Percentiles rank a stretch among this genome's conserved stretches.
These are phyloP conservation scores for Masnerella sp. DNA, from an alignment of 2,888 invertebrate species.

Conservation along the genomic window DNA sequence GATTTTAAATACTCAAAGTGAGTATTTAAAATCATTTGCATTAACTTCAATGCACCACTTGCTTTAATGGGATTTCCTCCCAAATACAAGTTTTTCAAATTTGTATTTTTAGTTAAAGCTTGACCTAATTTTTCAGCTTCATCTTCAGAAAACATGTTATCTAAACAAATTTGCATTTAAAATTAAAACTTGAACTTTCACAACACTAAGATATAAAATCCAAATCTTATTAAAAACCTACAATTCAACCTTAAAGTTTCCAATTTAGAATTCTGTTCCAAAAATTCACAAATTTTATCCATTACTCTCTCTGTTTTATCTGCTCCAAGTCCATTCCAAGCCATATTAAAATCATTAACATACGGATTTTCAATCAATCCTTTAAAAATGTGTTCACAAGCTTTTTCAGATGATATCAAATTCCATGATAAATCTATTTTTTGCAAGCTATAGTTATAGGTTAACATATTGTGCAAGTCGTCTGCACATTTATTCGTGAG, in stretches of 20 bases:
- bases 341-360: conserved; percentile 34
- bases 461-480: conserved; percentile 32
- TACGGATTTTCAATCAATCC: conserved; percentile 72
- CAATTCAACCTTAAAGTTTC: conserved; percentile 67
- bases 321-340: conserved; percentile 78
- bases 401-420: conserved; percentile 13
- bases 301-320: conserved; percentile 59
- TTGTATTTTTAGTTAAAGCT: conserved; percentile 77
- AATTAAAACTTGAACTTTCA: no score
- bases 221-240: conserved; percentile 58
- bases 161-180: conserved; percentile 53
- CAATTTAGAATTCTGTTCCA: conserved; percentile 61
- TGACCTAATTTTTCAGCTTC: conserved; percentile 74
- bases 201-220: conserved; percentile 1
- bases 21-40: conserved; percentile 60
- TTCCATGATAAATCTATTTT: conserved; percentile 53
- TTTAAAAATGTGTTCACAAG: conserved; percentile 73
- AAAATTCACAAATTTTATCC: conserved; percentile 57
- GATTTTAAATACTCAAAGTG: conserved; percentile 69
- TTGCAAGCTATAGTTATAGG: conserved; percentile 33
- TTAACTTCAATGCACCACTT: conserved; percentile 73
- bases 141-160: conserved; percentile 68
- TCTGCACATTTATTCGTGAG: conserved; percentile 24
- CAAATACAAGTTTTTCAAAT: conserved; percentile 77
- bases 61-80: conserved; percentile 79